These are phyloP conservation scores for Engraulis encrasicolus DNA, from an alignment of 2,113 vertebrate genomes.

Conservation along the genomic window DNA sequence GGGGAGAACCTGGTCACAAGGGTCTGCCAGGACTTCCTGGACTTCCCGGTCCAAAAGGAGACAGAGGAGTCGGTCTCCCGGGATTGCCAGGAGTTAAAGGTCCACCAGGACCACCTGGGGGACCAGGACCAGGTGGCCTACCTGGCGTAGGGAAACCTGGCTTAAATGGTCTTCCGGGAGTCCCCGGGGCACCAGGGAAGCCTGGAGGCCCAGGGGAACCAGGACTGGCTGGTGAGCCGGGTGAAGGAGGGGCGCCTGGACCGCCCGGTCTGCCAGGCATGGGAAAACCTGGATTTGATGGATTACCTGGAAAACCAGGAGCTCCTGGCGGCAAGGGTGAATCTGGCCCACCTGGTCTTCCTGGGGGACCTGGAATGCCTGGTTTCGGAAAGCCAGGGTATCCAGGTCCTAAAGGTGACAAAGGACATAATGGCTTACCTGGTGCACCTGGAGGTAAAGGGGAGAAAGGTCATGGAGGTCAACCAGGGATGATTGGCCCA, in stretches of 20 bases:
- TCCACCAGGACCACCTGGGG: constrained; percentile 81
- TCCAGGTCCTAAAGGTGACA: constrained; percentile 89
- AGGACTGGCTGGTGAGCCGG: constrained; percentile 79
- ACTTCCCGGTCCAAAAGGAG: constrained; percentile 82
- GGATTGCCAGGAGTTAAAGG: constrained; percentile 90
- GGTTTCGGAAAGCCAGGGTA: constrained; percentile 91
- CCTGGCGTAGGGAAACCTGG: constrained; percentile 88
- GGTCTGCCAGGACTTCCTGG: constrained; percentile 83
- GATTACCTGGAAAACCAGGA: constrained; percentile 86
- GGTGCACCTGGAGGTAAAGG: constrained; percentile 85
- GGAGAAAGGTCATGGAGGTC: constrained; percentile 85
- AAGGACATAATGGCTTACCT: constrained; percentile 81
- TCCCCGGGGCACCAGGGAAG: constrained; percentile 85
- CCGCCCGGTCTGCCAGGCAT: constrained; percentile 82
- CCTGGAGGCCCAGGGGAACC: constrained; percentile 83
- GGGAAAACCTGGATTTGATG: constrained; percentile 90
- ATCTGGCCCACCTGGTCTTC: constrained; percentile 76
- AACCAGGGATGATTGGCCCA: constrained; percentile 82
- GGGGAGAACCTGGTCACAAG: constrained; percentile 89
- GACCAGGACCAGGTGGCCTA: constrained; percentile 81
- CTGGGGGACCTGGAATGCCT: constrained; percentile 84
- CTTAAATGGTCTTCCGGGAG: constrained; percentile 86
- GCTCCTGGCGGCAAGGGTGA: constrained; percentile 82
- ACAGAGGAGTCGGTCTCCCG: constrained; percentile 85
- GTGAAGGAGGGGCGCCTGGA: constrained; percentile 84